Evolutionary conservation across 2,113 vertebrate species (phyloP), one percentile per base, ranked within the genome.

Genomic region (Brachypteracias leptosomus): DNA sequence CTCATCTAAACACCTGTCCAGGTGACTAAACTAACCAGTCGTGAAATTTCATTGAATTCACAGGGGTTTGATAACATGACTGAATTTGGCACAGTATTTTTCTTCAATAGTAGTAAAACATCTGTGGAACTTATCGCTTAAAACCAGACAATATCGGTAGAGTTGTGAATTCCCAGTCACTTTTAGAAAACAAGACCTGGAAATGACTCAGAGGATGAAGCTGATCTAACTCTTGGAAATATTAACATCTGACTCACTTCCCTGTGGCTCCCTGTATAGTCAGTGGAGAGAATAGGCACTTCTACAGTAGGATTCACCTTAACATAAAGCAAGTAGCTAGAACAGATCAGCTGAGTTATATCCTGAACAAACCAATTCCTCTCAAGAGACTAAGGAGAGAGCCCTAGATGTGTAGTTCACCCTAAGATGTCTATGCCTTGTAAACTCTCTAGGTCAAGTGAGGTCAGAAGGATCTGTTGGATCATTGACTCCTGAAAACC

Each of bases 161-260:
- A 66, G 16, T 49, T 88, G 24, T 75, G 49, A 90, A 54, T 54
- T 25, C 19, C 47, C 9, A 14, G 7, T 9, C 31, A 17, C 6
- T 79, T 89, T 59, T n/a, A 57, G 29, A 77, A 85, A 81, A 58
- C 29, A 19, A 28, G 21, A 54, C n/a, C 54, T 49, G 11, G 49
- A 83, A 78, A 70, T 26, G 16, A 36, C 44, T 85, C n/a, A 40
- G 16, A 65, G 13, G 33, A 74, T 63, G 73, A 91, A 74, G 62
- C 16, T 65, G 15, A 73, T 74, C 55, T 49, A 59, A 59, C 12
- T 54, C 21, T 25, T 77, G 26, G 51, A 62, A 81, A 87, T 24
- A 16, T 49, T 44, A 13, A 10, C 3, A 2, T 33, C 31, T 74
- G 58, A 80, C 11, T 22, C 0, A 0, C 20, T 83, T 80, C n/a